Conservation (phyloP, 2,888 invertebrate species). For the Rotaria macrura region DNA sequence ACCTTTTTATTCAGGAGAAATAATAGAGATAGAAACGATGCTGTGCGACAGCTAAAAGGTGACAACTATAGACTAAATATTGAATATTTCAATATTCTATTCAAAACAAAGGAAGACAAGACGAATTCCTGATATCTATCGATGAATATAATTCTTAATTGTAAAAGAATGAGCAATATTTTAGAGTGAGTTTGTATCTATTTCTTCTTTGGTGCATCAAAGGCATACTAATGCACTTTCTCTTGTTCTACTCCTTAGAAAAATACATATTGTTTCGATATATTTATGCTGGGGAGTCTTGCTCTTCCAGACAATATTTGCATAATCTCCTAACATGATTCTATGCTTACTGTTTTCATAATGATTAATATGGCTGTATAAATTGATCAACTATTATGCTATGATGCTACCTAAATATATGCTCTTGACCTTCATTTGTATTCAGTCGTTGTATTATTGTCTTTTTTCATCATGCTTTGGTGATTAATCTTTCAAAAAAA, state of each 20-base stretch:
- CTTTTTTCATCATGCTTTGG: neutral
- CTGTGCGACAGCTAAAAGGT: neutral
- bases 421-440: neutral
- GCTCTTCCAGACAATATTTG: neutral
- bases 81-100: too few species aligned
- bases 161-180: neutral
- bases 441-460: neutral
- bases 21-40: neutral
- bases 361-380: neutral
- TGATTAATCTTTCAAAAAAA: neutral
- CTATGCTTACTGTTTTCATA: neutral
- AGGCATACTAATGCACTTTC: neutral
- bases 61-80: neutral
- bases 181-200: neutral
- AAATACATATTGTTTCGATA: neutral
- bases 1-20: neutral
- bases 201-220: neutral
- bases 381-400: neutral
- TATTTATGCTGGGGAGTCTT: neutral
- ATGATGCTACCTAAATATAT: neutral
- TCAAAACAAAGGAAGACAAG: neutral
- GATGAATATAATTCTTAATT: too few species aligned
- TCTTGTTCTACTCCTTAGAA: neutral
- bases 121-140: neutral
- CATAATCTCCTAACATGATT: neutral